A percentile compares a stretch with the other conserved stretches of the same genome.
These are phyloP conservation scores for Agriopis leucophaearia DNA, from an alignment of 2,888 invertebrate species.

Conservation along the genomic window DNA sequence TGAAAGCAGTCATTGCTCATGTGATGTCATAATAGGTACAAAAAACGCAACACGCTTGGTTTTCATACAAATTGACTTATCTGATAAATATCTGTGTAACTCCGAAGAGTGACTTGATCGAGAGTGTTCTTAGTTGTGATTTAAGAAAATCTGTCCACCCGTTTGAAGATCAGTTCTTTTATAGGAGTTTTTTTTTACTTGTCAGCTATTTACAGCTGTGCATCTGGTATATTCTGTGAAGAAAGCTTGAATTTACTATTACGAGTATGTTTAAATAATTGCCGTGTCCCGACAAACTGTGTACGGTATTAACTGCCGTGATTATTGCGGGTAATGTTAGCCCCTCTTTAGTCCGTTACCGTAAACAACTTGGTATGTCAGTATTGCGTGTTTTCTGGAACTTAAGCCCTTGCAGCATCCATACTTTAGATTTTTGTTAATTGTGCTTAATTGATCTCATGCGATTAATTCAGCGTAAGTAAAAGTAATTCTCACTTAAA, in stretches of 20 bases:
- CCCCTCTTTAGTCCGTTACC: conserved; percentile 14
- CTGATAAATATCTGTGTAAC: too few relatives aligned
- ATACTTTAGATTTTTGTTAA: background rate
- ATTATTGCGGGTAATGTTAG: conserved; percentile 28
- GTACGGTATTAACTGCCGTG: conserved; percentile 27
- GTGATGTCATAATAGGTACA: too few relatives aligned
- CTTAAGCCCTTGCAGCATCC: background rate
- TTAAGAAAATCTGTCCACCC: too few relatives aligned
- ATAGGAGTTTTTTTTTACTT: background rate
- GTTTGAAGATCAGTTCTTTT: too few relatives aligned
- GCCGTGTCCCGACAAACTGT: conserved; percentile 22
- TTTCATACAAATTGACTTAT: too few relatives aligned
- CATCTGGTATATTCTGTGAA: conserved; percentile 6
- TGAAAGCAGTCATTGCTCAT: too few relatives aligned
- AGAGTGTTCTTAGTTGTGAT: too few relatives aligned
- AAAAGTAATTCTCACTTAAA: too few relatives aligned
- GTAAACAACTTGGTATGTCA: background rate
- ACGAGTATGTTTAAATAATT: conserved; percentile 23
- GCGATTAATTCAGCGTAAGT: too few relatives aligned
- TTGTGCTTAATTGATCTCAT: background rate
- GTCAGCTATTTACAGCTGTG: background rate
- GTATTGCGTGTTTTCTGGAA: conserved; percentile 8
- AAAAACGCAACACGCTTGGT: too few relatives aligned
- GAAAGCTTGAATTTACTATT: conserved; percentile 30
- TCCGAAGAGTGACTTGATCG: too few relatives aligned